These are phyloP conservation scores for Enoplosus armatus DNA, from an alignment of 2,797 vertebrate genomes.

Conservation along the genomic window DNA sequence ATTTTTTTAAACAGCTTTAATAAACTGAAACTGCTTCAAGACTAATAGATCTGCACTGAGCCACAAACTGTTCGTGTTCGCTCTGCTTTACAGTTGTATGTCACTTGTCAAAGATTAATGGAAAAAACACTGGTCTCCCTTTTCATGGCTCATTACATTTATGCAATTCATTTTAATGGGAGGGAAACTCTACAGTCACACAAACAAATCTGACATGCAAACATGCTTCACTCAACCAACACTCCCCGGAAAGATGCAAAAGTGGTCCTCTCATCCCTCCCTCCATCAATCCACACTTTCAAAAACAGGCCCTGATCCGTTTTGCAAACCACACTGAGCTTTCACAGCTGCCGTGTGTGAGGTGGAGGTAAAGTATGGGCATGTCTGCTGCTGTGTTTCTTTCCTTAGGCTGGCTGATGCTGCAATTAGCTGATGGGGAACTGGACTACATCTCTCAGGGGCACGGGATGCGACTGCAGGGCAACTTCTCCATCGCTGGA, in stretches of 20 bases:
- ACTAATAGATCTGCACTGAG: conserved; percentile 2
- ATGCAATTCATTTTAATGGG: conserved; percentile 49
- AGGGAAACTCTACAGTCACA: conserved; percentile 49
- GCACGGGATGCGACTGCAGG: conserved; percentile 78
- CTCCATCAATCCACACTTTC: neutral
- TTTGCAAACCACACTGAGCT: conserved; percentile 12
- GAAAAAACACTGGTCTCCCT: conserved; percentile 14
- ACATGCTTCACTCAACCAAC: conserved; percentile 50
- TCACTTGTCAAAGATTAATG: conserved; percentile 28
- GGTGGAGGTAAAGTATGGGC: conserved; percentile 1
- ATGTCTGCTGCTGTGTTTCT: conserved; percentile 50
- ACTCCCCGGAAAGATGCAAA: conserved; percentile 74
- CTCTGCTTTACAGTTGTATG: conserved; percentile 20
- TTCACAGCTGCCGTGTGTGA: neutral
- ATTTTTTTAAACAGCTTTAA: neutral
- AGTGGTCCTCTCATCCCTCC: neutral
- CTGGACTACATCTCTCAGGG: conserved; percentile 61
- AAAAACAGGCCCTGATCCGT: conserved; percentile 29
- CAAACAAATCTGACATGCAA: conserved; percentile 77
- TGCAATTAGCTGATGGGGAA: conserved; percentile 44
- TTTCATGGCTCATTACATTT: conserved; percentile 46
- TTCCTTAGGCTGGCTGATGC: conserved; percentile 52
- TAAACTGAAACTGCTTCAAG: neutral
- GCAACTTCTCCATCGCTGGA: conserved; percentile 85
- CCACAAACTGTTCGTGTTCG: neutral